Conservation (phyloP, 2,888 invertebrate genomes). For the Sicus ferrugineus region DNA sequence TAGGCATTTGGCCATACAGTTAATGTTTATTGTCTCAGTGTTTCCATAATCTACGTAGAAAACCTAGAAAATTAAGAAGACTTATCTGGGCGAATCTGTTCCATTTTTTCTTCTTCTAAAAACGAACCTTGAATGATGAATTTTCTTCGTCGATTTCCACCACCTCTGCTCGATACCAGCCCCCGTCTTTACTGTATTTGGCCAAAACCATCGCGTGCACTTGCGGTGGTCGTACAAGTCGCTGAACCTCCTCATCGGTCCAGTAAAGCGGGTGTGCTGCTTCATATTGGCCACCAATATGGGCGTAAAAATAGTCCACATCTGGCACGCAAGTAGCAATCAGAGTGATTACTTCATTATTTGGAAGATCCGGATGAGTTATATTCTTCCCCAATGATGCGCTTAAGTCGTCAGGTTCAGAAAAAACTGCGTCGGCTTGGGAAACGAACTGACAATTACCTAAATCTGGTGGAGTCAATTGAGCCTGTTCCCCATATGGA, state of each 20-base stretch:
- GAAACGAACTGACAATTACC: not conserved
- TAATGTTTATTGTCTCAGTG: constrained; percentile 39
- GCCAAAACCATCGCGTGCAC: constrained; percentile 41
- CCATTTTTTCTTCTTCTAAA: not conserved
- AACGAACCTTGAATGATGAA: constrained; percentile 20
- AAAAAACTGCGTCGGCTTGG: not conserved
- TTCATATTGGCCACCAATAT: constrained; percentile 33
- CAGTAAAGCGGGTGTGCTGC: constrained; percentile 38
- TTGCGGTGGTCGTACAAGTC: constrained; percentile 25
- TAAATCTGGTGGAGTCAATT: not conserved
- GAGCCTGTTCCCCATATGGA: not conserved
- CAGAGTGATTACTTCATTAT: constrained; percentile 2
- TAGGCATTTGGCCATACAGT: constrained; percentile 38
- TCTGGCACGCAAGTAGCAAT: constrained; percentile 38
- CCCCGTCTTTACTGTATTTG: constrained; percentile 40
- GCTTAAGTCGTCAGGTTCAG: not conserved
- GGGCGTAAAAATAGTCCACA: constrained; percentile 41
- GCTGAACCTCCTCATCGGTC: constrained; percentile 38
- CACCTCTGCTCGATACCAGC: constrained; percentile 45
- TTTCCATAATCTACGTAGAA: constrained; percentile 46
- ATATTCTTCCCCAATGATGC: not conserved
- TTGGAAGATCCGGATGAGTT: not conserved
- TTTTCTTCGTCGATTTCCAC: constrained; percentile 27
- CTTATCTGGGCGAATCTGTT: no score
- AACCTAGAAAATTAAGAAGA: constrained; percentile 35